Conservation (phyloP, 1,140 invertebrate species). For the Belonocnema kinseyi region DNA sequence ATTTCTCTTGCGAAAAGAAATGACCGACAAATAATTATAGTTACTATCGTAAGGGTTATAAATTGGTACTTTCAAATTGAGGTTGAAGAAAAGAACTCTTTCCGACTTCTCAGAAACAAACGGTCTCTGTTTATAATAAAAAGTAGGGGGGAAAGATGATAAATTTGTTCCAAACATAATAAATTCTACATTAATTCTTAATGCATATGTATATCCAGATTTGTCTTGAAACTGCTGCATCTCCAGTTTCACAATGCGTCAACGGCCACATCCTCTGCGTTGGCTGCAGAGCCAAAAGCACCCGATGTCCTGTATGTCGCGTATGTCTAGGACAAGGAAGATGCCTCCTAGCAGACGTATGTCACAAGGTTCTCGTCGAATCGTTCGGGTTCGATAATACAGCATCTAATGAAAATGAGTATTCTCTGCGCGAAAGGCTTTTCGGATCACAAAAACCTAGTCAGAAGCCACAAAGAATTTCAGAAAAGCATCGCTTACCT, state of each 20-base stretch:
- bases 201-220: slow-evolving; percentile 29
- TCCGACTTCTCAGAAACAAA: no score
- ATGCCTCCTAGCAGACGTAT: slow-evolving; percentile 78
- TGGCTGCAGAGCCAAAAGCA: slow-evolving; percentile 77
- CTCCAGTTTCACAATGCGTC: slow-evolving; percentile 81
- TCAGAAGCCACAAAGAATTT: slow-evolving; percentile 35
- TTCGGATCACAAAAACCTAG: slow-evolving; percentile 57
- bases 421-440: slow-evolving; percentile 63
- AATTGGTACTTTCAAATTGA: no score
- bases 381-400: slow-evolving; percentile 58
- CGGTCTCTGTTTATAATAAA: no score
- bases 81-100: no score
- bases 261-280: slow-evolving; percentile 81
- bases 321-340: slow-evolving; percentile 73
- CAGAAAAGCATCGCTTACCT: neutral
- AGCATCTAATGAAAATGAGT: slow-evolving; percentile 25
- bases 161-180: no score
- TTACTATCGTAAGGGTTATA: no score
- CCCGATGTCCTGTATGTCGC: slow-evolving; percentile 80
- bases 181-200: neutral
- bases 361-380: slow-evolving; percentile 69
- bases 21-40: no score
- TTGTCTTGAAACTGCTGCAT: slow-evolving; percentile 78
- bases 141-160: no score
- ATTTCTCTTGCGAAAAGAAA: no score